These are phyloP conservation scores for Xestia ashworthii DNA, from an alignment of 2,888 invertebrate genomes.

Conservation along the genomic window DNA sequence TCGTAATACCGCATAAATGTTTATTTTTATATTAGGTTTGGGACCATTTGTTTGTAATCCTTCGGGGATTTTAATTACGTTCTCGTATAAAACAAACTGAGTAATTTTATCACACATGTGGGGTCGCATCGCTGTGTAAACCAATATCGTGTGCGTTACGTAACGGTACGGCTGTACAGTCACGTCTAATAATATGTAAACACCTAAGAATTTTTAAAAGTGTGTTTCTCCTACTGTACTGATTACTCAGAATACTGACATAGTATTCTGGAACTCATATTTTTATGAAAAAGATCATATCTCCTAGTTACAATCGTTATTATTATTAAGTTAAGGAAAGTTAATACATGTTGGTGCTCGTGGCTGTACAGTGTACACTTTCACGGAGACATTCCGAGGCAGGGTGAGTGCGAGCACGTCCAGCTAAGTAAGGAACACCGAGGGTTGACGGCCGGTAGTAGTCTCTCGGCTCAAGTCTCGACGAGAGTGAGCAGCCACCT, in stretches of 20 bases:
- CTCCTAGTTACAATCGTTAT: too few relatives aligned
- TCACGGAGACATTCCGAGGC: neutral
- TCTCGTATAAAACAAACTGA: slow-evolving; percentile 45
- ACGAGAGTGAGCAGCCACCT: neutral
- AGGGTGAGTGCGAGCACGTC: neutral
- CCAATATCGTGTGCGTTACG: slow-evolving; percentile 30
- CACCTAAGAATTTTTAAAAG: too few relatives aligned
- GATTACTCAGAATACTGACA: too few relatives aligned
- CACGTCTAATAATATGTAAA: too few relatives aligned
- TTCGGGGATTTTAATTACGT: slow-evolving; percentile 45
- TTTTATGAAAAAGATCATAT: too few relatives aligned
- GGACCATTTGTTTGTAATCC: slow-evolving; percentile 31
- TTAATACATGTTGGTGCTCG: too few relatives aligned
- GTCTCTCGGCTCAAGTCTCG: neutral
- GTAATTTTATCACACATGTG: slow-evolving; percentile 63
- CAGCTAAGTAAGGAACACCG: neutral
- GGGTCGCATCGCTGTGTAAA: slow-evolving; percentile 25
- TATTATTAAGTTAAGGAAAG: too few relatives aligned
- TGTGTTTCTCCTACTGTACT: too few relatives aligned
- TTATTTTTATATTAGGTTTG: slow-evolving; percentile 34
- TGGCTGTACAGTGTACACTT: neutral
- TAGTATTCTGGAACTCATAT: too few relatives aligned
- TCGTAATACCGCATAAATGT: slow-evolving; percentile 41
- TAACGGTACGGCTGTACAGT: neutral
- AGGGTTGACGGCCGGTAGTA: neutral